phyloP scores from a whole-genome alignment of 1,140 invertebrate species.

The Lepidurus apus region DNA sequence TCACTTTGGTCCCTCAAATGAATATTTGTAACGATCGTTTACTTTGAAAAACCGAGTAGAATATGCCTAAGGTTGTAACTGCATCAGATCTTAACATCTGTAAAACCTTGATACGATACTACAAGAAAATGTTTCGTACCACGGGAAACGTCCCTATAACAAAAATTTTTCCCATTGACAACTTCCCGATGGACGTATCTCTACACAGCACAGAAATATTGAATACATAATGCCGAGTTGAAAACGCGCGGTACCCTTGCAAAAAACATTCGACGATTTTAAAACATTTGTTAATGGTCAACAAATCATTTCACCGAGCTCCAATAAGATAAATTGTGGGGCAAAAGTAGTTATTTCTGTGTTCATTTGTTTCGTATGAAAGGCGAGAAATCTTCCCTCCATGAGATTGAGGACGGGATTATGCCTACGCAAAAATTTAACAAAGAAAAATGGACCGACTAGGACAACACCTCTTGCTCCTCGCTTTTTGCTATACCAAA shows the following conservation, averaged over 20 bases:
- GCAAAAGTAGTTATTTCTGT: neutral
- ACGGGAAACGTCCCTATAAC: neutral
- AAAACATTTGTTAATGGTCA: neutral
- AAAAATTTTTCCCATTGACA: neutral
- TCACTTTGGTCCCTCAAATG: conserved; percentile 1
- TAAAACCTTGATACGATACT: neutral
- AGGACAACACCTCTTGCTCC: neutral
- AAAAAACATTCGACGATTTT: neutral
- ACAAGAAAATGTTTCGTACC: neutral
- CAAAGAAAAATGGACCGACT: neutral
- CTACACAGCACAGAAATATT: neutral
- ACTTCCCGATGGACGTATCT: neutral
- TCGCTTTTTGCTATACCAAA: neutral
- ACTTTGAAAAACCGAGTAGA: too few species aligned
- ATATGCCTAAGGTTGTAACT: neutral
- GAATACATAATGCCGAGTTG: neutral
- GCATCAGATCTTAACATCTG: neutral
- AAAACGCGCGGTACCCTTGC: neutral
- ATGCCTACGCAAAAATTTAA: neutral
- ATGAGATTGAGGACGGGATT: conserved; percentile 10
- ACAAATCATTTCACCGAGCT: neutral
- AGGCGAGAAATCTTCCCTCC: conserved; percentile 9
- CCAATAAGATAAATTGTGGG: neutral
- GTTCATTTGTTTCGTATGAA: neutral
- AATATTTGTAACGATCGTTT: neutral